These are phyloP conservation scores for Synergus itoensis DNA, from an alignment of 2,888 invertebrate genomes.

Conservation along the genomic window DNA sequence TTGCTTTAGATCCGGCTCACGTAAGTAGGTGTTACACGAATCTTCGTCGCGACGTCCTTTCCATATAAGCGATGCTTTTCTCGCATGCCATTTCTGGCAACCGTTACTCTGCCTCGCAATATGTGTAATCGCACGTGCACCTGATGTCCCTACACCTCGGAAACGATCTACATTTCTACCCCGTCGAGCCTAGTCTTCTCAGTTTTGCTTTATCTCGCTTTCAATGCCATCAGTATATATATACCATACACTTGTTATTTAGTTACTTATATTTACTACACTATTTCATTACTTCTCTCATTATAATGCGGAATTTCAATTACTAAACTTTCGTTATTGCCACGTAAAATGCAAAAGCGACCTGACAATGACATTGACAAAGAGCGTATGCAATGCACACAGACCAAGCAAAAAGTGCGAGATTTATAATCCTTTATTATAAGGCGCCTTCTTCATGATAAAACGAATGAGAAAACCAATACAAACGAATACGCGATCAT, in stretches of 20 bases:
- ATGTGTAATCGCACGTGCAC: conserved; percentile 51
- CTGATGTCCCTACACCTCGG: conserved; percentile 49
- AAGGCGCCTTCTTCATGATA: not conserved
- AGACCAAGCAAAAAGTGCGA: not conserved
- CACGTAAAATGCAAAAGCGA: conserved; percentile 21
- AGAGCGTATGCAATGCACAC: not conserved
- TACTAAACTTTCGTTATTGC: conserved; percentile 18
- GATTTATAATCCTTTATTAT: conserved; percentile 17
- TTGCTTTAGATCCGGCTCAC: conserved; percentile 32
- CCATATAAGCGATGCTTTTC: conserved; percentile 52
- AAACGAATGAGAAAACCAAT: not conserved
- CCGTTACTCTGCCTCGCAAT: conserved; percentile 52
- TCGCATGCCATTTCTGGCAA: conserved; percentile 52
- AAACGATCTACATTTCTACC: not conserved
- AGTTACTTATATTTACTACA: not conserved
- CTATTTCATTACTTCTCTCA: conserved; percentile 4
- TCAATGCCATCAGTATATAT: not conserved
- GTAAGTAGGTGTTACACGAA: conserved; percentile 34
- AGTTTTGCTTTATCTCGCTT: conserved; percentile 15
- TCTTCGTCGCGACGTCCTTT: conserved; percentile 28
- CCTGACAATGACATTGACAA: conserved; percentile 36
- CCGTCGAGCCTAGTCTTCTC: not conserved
- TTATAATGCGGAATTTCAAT: conserved; percentile 35
- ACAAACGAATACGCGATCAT: not conserved
- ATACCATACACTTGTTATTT: not conserved